Conservation (phyloP, 2,113 vertebrate species). For the Anser cygnoides region DNA sequence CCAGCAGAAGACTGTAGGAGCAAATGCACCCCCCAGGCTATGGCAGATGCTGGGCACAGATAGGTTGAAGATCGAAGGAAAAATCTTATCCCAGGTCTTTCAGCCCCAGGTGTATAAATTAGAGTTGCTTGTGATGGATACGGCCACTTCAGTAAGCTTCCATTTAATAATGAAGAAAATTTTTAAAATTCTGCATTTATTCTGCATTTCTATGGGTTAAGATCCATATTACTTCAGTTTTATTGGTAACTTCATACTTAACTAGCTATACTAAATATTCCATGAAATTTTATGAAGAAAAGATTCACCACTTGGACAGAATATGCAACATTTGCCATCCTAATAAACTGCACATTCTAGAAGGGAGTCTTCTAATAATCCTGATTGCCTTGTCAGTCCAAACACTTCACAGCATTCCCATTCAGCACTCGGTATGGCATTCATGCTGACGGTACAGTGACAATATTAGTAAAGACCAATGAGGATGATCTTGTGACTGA, state of each 20-base stretch:
- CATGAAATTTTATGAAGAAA: background rate
- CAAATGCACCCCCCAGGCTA: background rate
- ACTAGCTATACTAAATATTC: background rate
- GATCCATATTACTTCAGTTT: background rate
- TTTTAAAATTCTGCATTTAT: background rate
- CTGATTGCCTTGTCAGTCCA: background rate
- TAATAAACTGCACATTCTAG: background rate
- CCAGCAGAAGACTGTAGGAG: background rate
- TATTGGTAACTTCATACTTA: background rate
- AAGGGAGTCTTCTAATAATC: background rate
- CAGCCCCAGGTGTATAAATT: background rate
- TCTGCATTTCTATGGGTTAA: background rate
- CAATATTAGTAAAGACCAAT: background rate
- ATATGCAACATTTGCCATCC: background rate
- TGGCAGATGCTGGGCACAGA: rapidly evolving
- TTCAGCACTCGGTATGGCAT: background rate
- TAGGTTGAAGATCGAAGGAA: background rate
- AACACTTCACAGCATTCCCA: background rate
- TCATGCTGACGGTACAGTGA: background rate
- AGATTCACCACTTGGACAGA: background rate
- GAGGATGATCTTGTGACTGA: background rate
- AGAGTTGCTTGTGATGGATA: background rate
- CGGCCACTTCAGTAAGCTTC: background rate
- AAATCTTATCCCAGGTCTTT: no score
- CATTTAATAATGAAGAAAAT: background rate